Base-by-base conservation (phyloP, 2,888 invertebrate genomes). In the Phengaris arion region DNA sequence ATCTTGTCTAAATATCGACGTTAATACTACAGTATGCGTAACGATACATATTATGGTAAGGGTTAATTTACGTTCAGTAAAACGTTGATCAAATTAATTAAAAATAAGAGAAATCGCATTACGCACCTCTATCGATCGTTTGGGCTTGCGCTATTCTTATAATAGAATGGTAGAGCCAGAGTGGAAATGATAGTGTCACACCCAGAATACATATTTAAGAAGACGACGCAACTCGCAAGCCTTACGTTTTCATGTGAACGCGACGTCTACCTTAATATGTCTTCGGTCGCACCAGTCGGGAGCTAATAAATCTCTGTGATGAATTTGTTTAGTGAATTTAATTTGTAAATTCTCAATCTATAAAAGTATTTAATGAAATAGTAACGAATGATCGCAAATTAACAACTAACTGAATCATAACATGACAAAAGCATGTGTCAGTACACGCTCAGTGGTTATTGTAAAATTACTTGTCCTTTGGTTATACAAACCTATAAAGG, bases 241-340 rank as follows among this genome's bases (percentile, higher is more conserved):
- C 9, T 22, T 22, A 22, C 22, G 22, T 22, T 22, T 22, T 22
- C 22, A 22, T 22, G 22, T 22, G 22, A 22, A 22, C 35, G 64
- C 12, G 13, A 13, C 2, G 35, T 64, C 64, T 64, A 64, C 64
- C 35, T 64, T 12, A 64, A 64, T 64, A 45, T 64, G 35, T 22
- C 45, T 64, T 35, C 13, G 83, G 82, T 86, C 83, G 84, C 86
- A 83, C 85, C 84, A 86, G 86, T 79, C 86, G 74, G 52, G 68
- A 75, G 69, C 55, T 75, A 87, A 89, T 87, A 88, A 89, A 88
- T 89, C 89, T 91, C 91, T 93, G 92, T 92, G 92, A 93, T 91
- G 89, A 90, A 90, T 88, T 90, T 86, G 87, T 87, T 85, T 91
- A 91, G 87, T 84, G 84, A 87, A 87, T 87, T 86, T 85, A 83